Base-by-base conservation (phyloP, 2,797 vertebrate genomes). In the Chaetodon trifasciatus region DNA sequence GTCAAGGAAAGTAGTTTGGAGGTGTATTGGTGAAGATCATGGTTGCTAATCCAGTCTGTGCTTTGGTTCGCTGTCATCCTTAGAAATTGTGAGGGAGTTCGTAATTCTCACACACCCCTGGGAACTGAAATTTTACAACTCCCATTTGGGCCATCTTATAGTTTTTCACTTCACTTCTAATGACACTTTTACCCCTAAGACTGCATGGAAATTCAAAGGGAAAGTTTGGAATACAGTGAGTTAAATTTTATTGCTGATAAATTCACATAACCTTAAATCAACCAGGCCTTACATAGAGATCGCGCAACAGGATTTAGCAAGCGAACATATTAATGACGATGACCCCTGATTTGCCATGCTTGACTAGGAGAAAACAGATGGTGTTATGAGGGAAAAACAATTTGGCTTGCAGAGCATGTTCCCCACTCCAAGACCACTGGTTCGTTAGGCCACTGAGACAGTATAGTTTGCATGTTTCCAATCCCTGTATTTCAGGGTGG, bases 361-460 rank as follows among this genome's bases (percentile, higher is more conserved):
- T 65, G 73, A 85, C 84, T 83, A 69, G 74, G 32, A 88, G 78
- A 93, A 91, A 89, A 90, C 87, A 93, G 89, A 85, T 74, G 78
- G 76, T 46, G 86, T 86, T 89, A 78, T 82, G 80, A 82, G 32
- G 73, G 75, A 75, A 77, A 86, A 88, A 81, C 58, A 37, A 73
- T 87, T 89, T 88, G 82, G 82, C 87, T 75, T 10, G 0, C 52
- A 64, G 57, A 79, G 13, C 56, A 35, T 65, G 53, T 76, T 86
- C 46, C 78, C 61, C 37, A 9, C 82, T 91, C 84, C 72, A 74
- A 86, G 82, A 89, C 74, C 46, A 64, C 73, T 73, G 74, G 72
- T 88, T 88, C 62, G 82, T 84, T 83, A 78, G 83, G 69, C 83
- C 76, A 71, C 72, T 47, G 78, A 86, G 85, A 86, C 68, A 47